These are phyloP conservation scores for Zophobas atratus DNA, from an alignment of 1,140 invertebrate genomes.

Conservation along the genomic window DNA sequence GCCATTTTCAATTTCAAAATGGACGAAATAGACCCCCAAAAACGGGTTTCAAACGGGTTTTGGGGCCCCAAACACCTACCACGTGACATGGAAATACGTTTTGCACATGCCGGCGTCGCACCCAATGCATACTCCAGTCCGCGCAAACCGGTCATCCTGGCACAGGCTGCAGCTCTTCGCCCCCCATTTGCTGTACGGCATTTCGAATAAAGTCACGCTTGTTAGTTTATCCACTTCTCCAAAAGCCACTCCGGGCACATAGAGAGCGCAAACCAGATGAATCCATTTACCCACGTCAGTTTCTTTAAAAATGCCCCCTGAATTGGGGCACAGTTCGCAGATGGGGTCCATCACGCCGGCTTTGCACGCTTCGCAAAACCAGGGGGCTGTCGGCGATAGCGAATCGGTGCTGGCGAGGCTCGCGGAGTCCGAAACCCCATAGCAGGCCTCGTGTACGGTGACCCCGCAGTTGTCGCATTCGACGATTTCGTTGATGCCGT, in stretches of 20 bases:
- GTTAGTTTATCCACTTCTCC: conserved; percentile 92
- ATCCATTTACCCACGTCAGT: conserved; percentile 98
- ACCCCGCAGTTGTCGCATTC: conserved; percentile 97
- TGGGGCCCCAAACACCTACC: conserved; percentile 72
- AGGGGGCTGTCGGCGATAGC: conserved; percentile 94
- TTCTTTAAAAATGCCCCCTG: conserved; percentile 96
- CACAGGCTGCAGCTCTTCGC: conserved; percentile 90
- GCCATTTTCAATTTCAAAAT: too few species aligned
- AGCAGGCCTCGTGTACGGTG: conserved; percentile 97
- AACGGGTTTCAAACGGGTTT: too few species aligned
- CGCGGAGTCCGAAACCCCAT: conserved; percentile 94
- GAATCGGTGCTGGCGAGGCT: conserved; percentile 93
- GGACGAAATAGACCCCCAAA: too few species aligned
- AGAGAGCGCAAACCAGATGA: conserved; percentile 88
- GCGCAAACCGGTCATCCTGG: conserved; percentile 86
- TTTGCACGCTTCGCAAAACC: conserved; percentile 99
- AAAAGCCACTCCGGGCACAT: conserved; percentile 84
- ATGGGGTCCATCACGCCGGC: conserved; percentile 88
- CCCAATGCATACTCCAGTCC: conserved; percentile 95
- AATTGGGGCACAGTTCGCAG: conserved; percentile 91
- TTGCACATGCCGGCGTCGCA: conserved; percentile 99
- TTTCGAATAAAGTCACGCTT: conserved; percentile 94
- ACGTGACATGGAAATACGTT: conserved; percentile 98
- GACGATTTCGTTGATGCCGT: conserved; percentile 95
- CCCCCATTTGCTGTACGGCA: conserved; percentile 96